These are phyloP conservation scores for Himalopsyche japonica DNA, from an alignment of 2,888 invertebrate species.

Conservation along the genomic window DNA sequence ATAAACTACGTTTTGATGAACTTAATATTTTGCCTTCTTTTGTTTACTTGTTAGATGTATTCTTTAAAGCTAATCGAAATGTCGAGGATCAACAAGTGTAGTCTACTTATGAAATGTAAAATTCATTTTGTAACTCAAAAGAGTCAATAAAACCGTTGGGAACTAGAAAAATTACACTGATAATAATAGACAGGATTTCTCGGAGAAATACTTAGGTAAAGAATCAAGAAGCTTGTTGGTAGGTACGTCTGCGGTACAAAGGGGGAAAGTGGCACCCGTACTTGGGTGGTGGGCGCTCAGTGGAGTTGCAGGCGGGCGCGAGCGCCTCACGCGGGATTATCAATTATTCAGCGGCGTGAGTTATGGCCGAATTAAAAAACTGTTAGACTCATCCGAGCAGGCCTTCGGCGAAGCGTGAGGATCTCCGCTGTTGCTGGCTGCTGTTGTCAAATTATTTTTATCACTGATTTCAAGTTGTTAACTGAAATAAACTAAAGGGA, in stretches of 20 bases:
- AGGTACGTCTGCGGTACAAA: neutral
- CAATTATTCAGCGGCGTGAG: conserved; percentile 63
- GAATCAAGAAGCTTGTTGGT: conserved; percentile 19
- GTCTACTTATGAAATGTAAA: too few relatives aligned
- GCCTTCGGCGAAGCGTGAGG: conserved; percentile 9
- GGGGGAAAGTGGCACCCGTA: conserved; percentile 1
- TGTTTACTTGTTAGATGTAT: too few relatives aligned
- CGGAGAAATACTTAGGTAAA: neutral
- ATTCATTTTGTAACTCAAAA: too few relatives aligned
- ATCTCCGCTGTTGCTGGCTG: conserved; percentile 79
- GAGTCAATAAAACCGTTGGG: too few relatives aligned
- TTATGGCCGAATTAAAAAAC: conserved; percentile 65
- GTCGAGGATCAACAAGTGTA: too few relatives aligned
- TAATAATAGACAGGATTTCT: neutral
- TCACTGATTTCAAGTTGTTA: neutral
- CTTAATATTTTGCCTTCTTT: too few relatives aligned
- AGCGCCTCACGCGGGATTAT: conserved; percentile 47
- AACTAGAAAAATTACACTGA: neutral
- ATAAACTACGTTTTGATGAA: too few relatives aligned
- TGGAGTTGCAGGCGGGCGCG: conserved; percentile 25
- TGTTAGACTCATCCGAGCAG: conserved; percentile 53
- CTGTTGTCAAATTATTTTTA: conserved; percentile 52
- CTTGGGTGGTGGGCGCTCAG: conserved; percentile 11
- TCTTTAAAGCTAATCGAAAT: too few relatives aligned
- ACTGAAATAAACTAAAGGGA: neutral